Evolutionary conservation across 2,888 invertebrate species (phyloP), one percentile per base, ranked within the genome.

Genomic region (Urechis unicinctus): DNA sequence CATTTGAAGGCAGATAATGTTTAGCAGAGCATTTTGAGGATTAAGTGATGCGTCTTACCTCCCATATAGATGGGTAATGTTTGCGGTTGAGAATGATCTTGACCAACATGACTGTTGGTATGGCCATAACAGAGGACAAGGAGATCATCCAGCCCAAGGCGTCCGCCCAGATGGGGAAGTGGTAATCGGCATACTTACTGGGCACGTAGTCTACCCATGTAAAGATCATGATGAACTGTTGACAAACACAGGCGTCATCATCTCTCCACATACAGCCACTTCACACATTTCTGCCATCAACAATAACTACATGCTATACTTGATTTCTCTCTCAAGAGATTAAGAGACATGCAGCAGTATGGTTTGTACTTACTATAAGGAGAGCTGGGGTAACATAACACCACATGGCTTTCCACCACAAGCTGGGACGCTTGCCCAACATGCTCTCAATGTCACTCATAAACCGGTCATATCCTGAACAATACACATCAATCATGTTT

Each of bases 151-250:
- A 74, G n/a, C 74, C 74, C 13, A 74, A 47, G 26, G 62, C 67
- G 51, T 74, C 71, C 1, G 74, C 68, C 72, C 72, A 74, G n/a
- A 55, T 53, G 3, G 73, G 73, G 55, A 60, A 72, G 3, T 59
- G 51, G 54, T 73, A 72, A 51, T 71, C 69, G 13, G 66, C 68
- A 36, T 69, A 69, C 55, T 66, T 65, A 2, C 67, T 65, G 5
- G 68, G 67, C n/a, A 59, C 62, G 60, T 73, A 74, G 55, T 71
- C 68, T 4, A 71, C 61, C 73, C 72, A 74, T 1, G 73, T 72
- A 61, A 72, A 74, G 6, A 74, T 53, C 66, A 73, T 65, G 53
- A 74, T 68, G 66, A 87, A 88, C 86, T 86, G 68, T 9, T 71
- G 71, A 48, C 9, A n/a, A n/a, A n/a, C n/a, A n/a, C n/a, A n/a